phyloP scores from a whole-genome alignment of 1,140 invertebrate genomes.

The Sarcophaga peregrina region DNA sequence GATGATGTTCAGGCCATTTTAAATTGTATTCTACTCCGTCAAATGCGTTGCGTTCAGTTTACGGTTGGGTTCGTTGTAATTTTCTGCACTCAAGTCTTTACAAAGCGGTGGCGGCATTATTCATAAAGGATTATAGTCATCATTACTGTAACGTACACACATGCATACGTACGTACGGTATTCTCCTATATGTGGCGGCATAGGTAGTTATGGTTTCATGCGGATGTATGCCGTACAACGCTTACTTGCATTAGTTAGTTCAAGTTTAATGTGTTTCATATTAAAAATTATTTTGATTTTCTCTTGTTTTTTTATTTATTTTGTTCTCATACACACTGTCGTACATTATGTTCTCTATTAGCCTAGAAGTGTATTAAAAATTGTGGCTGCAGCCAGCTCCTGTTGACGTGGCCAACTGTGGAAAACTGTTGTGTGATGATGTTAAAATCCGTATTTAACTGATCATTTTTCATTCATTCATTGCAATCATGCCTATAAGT shows the following conservation, averaged over 20 bases:
- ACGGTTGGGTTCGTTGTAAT: not conserved
- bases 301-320: too few species aligned
- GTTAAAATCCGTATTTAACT: not conserved
- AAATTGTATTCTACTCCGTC: not conserved
- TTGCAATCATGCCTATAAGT: not conserved
- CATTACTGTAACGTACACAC: conserved; percentile 13
- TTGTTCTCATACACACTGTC: too few species aligned
- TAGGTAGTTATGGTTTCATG: too few species aligned
- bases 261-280: too few species aligned
- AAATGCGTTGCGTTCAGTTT: not conserved
- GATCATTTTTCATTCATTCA: not conserved
- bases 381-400: not conserved
- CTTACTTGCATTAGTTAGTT: too few species aligned
- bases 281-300: too few species aligned
- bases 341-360: too few species aligned
- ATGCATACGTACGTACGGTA: not conserved
- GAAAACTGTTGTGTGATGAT: not conserved
- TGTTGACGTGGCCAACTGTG: not conserved
- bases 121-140: conserved; percentile 40
- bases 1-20: not conserved
- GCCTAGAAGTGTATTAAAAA: not conserved
- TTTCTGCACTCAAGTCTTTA: not conserved
- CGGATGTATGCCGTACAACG: too few species aligned
- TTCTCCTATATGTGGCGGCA: not conserved
- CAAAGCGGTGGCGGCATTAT: conserved; percentile 39